Base-by-base conservation (phyloP, 2,888 invertebrate species). In the Limenitis camilla region DNA sequence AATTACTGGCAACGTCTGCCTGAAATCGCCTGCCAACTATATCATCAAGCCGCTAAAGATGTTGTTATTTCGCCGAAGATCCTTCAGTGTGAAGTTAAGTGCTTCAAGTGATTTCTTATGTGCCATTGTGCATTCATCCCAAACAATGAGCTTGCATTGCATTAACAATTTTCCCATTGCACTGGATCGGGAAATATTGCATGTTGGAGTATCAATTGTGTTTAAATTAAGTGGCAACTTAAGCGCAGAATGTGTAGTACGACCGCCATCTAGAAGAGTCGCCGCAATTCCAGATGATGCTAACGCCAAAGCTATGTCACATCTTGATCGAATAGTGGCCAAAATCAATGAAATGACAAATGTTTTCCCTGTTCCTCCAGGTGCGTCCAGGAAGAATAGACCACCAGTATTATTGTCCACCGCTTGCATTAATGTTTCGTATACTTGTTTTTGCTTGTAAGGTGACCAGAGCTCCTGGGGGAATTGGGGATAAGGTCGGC, bases 131-230 rank as follows among this genome's bases (percentile, higher is more conserved):
- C n/a, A n/a, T n/a, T n/a, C n/a, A n/a, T n/a, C n/a, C n/a, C n/a
- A n/a, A n/a, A n/a, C n/a, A n/a, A n/a, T n/a, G n/a, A n/a, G n/a
- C n/a, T n/a, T n/a, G 43, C 58, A 59, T 59, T 55, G 56, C 56
- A 50, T 51, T 48, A 62, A 56, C 39, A 60, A 46, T 45, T 60
- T 58, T 50, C 41, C 60, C 56, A 56, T 60, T 59, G 60, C 56
- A 54, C 52, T 56, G 55, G 55, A 53, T 61, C 55, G 55, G 49
- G 58, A 53, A 61, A 61, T 59, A 58, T 62, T 60, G 61, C 61
- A 64, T 51, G 59, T 61, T 60, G 61, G 61, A 59, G 56, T 53
- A 57, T 62, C 61, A 61, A 55, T 62, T 52, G 55, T 62, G 54
- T 61, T 55, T 51, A 61, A 52, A 60, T 61, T 61, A 42, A 61